Evolutionary conservation across 2,888 invertebrate genomes (phyloP).

Genomic region (Maniola hyperantus): DNA sequence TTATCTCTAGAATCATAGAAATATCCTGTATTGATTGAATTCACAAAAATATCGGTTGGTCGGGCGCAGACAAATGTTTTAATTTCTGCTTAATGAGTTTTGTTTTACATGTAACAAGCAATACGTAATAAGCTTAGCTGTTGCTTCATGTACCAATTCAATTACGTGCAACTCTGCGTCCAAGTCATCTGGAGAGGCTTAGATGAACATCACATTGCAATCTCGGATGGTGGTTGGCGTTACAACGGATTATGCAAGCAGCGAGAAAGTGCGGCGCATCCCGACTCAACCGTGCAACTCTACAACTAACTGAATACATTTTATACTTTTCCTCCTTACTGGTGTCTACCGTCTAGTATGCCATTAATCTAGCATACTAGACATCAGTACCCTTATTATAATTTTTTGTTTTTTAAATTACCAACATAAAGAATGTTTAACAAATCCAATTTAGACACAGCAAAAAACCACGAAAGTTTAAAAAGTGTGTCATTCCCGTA

Average conservation of each 20-base stretch:
- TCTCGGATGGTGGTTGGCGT: not conserved
- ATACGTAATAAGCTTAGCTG: not conserved
- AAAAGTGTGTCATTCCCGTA: no score
- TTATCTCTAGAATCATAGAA: no score
- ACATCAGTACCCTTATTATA: no score
- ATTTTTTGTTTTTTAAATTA: no score
- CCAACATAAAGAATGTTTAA: no score
- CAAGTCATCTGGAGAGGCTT: not conserved
- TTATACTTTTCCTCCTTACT: slow-evolving; percentile 3
- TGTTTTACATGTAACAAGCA: not conserved
- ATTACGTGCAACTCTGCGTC: slow-evolving; percentile 1
- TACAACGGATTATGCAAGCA: slow-evolving; percentile 13
- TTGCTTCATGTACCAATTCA: not conserved
- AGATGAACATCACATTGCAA: not conserved
- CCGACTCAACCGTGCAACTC: slow-evolving; percentile 26
- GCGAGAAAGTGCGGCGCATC: slow-evolving; percentile 29
- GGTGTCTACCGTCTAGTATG: not conserved
- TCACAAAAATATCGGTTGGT: no score
- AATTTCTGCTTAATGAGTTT: no score
- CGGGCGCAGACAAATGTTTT: no score
- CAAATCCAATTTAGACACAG: no score
- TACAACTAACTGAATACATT: slow-evolving; percentile 21
- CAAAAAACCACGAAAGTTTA: no score
- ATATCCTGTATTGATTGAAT: no score
- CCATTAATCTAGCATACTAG: not conserved